Evolutionary conservation across 2,113 vertebrate species (phyloP), one percentile per base, ranked within the genome.

Genomic region (Thermophis baileyi): DNA sequence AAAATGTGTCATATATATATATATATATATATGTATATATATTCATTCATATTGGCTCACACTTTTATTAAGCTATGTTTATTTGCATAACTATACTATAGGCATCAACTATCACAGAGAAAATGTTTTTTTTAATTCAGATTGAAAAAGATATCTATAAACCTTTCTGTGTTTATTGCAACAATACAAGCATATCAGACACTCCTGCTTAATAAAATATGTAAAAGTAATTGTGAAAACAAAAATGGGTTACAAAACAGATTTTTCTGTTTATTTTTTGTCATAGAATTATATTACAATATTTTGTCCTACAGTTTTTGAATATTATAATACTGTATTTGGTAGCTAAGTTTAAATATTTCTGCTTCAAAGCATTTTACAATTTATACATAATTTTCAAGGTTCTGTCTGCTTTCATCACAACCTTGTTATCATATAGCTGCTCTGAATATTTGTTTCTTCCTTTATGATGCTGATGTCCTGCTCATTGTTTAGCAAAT

Each of bases 131-230:
- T 97, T 97, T 96, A 89, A 97, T 97, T 97, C 96, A 96, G 95
- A 96, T 96, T 97, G 97, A 96, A 97, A 97, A 98, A 97, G 96
- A 96, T 95, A 97, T 96, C 97, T 97, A 98, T 97, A 98, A 97
- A 97, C 93, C 95, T 95, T 97, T 90, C 90, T 95, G 97, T 95
- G 96, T 89, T 97, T 97, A 97, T 97, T 96, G 96, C 96, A 97
- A 97, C 96, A 96, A 94, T 97, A 97, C 97, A 97, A 98, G 97
- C 97, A 97, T 97, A 97, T 96, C 97, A 97, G 97, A 97, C 97
- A 96, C 92, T 20, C 97, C 96, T 96, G 96, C 97, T 98, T 97
- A 97, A 97, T 97, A 97, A 98, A 97, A 97, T 96, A 93, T 90
- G 95, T 97, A 96, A 97, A 97, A 96, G 94, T 96, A 97, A 96